Conservation (phyloP, 2,888 invertebrate genomes). For the Agriotes lineatus region DNA sequence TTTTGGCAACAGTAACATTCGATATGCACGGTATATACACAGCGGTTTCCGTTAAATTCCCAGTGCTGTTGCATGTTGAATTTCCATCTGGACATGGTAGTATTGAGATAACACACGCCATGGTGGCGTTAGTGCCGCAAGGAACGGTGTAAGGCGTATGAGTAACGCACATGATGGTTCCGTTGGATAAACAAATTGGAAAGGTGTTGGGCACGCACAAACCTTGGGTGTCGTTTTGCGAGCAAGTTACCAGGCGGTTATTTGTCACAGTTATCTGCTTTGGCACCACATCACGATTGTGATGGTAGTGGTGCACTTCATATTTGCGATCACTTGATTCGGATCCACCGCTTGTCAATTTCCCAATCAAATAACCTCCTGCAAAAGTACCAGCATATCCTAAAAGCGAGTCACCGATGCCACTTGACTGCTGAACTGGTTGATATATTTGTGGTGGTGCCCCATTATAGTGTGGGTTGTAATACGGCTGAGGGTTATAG, state of each 20-base stretch:
- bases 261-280: conserved; percentile 57
- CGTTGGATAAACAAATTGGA: conserved; percentile 62
- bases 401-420: conserved; percentile 23
- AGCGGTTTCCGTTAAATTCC: conserved; percentile 51
- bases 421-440: conserved; percentile 37
- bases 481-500: too few species aligned
- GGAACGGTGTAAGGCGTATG: conserved; percentile 58
- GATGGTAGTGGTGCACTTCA: conserved; percentile 63
- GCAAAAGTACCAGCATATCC: conserved; percentile 35
- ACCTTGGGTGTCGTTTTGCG: conserved; percentile 57
- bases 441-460: conserved; percentile 36
- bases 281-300: conserved; percentile 56
- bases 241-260: conserved; percentile 59
- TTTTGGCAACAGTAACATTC: conserved; percentile 47
- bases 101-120: conserved; percentile 57
- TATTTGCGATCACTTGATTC: conserved; percentile 50
- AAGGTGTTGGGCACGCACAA: conserved; percentile 61
- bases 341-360: conserved; percentile 20
- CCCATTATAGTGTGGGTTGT: conserved; percentile 25
- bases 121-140: conserved; percentile 54
- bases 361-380: conserved; percentile 36
- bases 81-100: conserved; percentile 60
- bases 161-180: conserved; percentile 63
- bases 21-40: conserved; percentile 60
- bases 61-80: conserved; percentile 54